Percentiles rank a stretch among this genome's conserved stretches.
Conservation (phyloP, 2,797 vertebrate species). For the Protonibea diacanthus region DNA sequence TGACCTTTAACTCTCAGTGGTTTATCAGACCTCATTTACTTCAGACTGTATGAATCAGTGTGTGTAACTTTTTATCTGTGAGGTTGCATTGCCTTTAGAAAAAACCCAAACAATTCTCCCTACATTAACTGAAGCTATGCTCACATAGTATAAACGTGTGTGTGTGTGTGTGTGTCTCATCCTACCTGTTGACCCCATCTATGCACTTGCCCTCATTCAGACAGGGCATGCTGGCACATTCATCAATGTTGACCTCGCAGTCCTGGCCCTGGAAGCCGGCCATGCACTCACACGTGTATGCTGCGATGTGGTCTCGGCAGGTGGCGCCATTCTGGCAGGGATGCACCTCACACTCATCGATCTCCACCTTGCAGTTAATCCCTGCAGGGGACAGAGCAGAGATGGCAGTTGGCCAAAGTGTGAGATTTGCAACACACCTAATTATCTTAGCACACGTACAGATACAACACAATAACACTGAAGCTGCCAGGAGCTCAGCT, state of each 20-base stretch:
- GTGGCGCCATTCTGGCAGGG: conserved; percentile 90
- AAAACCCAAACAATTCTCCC: neutral
- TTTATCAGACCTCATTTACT: too few relatives aligned
- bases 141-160: neutral
- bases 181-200: conserved; percentile 91
- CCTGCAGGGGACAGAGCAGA: conserved; percentile 72
- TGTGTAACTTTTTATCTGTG: too few relatives aligned
- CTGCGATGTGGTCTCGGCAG: conserved; percentile 89
- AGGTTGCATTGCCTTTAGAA: neutral
- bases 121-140: neutral
- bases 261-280: conserved; percentile 87
- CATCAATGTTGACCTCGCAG: conserved; percentile 92
- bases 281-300: conserved; percentile 90
- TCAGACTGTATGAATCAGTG: too few relatives aligned
- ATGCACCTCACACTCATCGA: conserved; percentile 90
- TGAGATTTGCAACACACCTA: conserved; percentile 33
- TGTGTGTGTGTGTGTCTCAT: conserved; percentile 2
- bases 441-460: conserved; percentile 37
- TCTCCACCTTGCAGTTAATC: conserved; percentile 89
- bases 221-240: conserved; percentile 92
- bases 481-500: conserved; percentile 23
- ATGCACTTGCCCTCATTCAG: conserved; percentile 86
- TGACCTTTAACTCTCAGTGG: too few relatives aligned
- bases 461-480: conserved; percentile 25
- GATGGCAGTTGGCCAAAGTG: conserved; percentile 28